Conservation (phyloP, 2,113 vertebrate species). For the Ammodytes marinus region DNA sequence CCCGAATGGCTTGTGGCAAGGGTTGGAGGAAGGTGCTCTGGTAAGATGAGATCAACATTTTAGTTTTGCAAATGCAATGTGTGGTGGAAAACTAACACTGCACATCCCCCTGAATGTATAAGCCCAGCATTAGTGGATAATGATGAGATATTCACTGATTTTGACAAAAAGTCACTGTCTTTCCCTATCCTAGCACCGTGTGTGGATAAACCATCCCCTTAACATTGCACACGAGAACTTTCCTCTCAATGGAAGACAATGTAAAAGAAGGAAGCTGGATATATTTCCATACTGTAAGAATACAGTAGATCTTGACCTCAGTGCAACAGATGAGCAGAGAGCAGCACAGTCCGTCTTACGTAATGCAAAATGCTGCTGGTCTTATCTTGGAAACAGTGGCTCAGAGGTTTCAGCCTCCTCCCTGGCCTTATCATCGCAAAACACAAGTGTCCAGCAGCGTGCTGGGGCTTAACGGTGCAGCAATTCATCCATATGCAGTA, state of each 20-base stretch:
- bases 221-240: background rate
- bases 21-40: no score
- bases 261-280: background rate
- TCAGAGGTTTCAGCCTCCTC: constrained; percentile 37
- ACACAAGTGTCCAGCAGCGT: constrained; percentile 41
- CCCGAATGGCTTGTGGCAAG: no score
- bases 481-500: constrained; percentile 10
- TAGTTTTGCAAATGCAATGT: no score
- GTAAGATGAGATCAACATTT: no score
- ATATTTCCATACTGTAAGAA: constrained; percentile 31
- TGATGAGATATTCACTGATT: no score
- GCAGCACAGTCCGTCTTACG: background rate
- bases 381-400: constrained; percentile 55
- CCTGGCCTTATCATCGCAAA: constrained; percentile 59
- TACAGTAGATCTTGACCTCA: constrained; percentile 20
- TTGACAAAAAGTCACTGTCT: no score
- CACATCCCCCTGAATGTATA: no score
- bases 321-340: constrained; percentile 19
- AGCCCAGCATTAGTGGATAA: no score
- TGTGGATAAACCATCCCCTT: background rate
- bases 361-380: constrained; percentile 33
- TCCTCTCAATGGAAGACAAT: background rate
- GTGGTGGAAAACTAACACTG: no score
- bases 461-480: constrained; percentile 8
- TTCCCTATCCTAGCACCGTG: background rate